Conservation (phyloP, 2,797 vertebrate species). For the Acrossocheilus fasciatus region DNA sequence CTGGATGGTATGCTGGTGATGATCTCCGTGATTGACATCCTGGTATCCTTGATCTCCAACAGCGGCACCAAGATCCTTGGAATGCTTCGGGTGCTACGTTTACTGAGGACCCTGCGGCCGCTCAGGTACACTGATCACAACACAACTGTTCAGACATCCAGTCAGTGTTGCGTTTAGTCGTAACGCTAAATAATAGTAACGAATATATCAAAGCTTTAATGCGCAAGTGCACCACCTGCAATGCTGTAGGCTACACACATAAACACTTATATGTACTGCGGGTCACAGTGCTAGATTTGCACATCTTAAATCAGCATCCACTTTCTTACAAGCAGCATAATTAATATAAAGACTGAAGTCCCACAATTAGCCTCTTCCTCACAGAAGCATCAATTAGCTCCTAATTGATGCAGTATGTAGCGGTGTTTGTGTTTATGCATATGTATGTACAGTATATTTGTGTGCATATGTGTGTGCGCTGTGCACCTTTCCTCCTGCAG, state of each 20-base stretch:
- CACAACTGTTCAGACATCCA: not conserved
- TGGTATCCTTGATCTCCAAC: slow-evolving; percentile 94
- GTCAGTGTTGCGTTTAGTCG: not conserved
- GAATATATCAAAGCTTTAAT: not conserved
- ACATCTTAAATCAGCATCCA: slow-evolving; percentile 13
- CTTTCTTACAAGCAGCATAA: slow-evolving; percentile 20
- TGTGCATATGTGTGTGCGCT: slow-evolving; percentile 39
- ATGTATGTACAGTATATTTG: slow-evolving; percentile 18
- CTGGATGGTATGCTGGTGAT: slow-evolving; percentile 95
- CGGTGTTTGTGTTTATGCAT: slow-evolving; percentile 33
- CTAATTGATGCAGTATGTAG: slow-evolving; percentile 32
- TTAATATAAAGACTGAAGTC: slow-evolving; percentile 22
- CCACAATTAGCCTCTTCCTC: slow-evolving; percentile 18
- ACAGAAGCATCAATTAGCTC: slow-evolving; percentile 37
- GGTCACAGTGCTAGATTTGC: slow-evolving; percentile 15
- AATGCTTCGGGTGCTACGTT: slow-evolving; percentile 92
- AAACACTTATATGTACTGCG: not conserved
- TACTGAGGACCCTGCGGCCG: slow-evolving; percentile 92
- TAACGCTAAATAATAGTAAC: not conserved
- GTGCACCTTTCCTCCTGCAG: slow-evolving; percentile 57
- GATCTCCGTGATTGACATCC: slow-evolving; percentile 95
- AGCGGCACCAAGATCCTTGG: slow-evolving; percentile 95
- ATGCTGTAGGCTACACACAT: not conserved
- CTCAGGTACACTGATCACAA: slow-evolving; percentile 80
- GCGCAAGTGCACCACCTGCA: not conserved